Evolutionary conservation across 2,888 invertebrate species (phyloP), one percentile per base, ranked within the genome.

Genomic region (Dolichopus griseipennis): DNA sequence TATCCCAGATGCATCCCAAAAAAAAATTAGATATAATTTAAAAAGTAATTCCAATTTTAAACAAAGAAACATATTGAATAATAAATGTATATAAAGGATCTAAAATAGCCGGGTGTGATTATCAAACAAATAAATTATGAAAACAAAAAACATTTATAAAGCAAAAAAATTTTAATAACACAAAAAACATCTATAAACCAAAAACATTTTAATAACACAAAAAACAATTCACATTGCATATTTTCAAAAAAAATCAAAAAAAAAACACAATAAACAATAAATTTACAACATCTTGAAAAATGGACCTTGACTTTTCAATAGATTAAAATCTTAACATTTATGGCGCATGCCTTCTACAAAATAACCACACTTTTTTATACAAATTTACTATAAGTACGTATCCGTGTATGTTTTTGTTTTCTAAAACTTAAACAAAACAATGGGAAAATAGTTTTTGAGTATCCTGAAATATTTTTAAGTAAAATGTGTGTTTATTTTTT

Each of bases 231-330:
- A 27, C 27, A 27, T 27, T 27, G 5, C n/a, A n/a, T 5, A 12
- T 37, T 37, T 37, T 37, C 8, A 10, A 37, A 27, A 52, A 52
- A 4, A 52, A 52, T 6, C 1, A 52, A 9, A 15, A n/a, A n/a
- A n/a, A n/a, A n/a, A n/a, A n/a, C n/a, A n/a, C n/a, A n/a, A n/a
- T n/a, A n/a, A n/a, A 52, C 18, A 52, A 18, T 12, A 18, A 18
- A 52, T 52, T 18, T 52, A 27, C 6, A 52, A 52, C 52, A 52
- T 52, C 52, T 52, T 52, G 52, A 52, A 18, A 27, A 52, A 52
- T 52, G 52, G 52, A 52, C 52, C 52, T 52, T 52, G 52, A 52
- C 52, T 52, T 52, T 52, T 52, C 5, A n/a, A n/a, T n/a, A 52
- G 18, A 18, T 18, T 18, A 52, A 52, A 52, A 52, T 52, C 52